These are phyloP conservation scores for Ectobius pallidus DNA, from an alignment of 2,888 invertebrate genomes.

Conservation along the genomic window DNA sequence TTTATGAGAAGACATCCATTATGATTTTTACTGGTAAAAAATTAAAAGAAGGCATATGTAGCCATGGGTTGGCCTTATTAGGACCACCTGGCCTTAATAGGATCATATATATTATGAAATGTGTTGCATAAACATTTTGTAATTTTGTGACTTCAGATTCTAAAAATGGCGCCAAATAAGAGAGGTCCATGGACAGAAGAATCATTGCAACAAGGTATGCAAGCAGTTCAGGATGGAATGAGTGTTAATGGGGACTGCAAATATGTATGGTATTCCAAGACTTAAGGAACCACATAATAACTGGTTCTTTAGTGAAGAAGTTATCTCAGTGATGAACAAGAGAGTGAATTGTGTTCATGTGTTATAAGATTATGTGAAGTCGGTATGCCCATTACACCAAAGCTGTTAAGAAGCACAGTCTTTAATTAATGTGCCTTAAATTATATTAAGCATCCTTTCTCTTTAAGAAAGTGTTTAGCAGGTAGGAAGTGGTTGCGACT, in stretches of 20 bases:
- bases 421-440: constrained; percentile 14
- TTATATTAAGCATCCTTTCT: not conserved
- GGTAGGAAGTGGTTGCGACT: constrained; percentile 33
- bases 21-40: not conserved
- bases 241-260: constrained; percentile 18
- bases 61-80: not conserved
- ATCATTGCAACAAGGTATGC: not conserved
- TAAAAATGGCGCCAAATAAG: not conserved
- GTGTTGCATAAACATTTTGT: not conserved
- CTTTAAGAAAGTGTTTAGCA: not conserved
- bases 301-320: constrained; percentile 17
- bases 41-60: not conserved
- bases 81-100: constrained; percentile 11
- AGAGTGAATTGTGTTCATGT: constrained; percentile 6
- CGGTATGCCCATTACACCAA: not conserved
- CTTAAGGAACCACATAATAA: constrained; percentile 16
- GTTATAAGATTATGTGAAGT: not conserved
- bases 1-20: not conserved
- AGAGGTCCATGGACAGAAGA: constrained; percentile 13
- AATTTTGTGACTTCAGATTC: not conserved
- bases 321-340: not conserved
- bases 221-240: not conserved
- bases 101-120: not conserved
- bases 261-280: not conserved
- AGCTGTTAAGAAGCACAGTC: constrained; percentile 2